phyloP scores from a whole-genome alignment of 2,888 invertebrate genomes.

The Orthosia gracilis region DNA sequence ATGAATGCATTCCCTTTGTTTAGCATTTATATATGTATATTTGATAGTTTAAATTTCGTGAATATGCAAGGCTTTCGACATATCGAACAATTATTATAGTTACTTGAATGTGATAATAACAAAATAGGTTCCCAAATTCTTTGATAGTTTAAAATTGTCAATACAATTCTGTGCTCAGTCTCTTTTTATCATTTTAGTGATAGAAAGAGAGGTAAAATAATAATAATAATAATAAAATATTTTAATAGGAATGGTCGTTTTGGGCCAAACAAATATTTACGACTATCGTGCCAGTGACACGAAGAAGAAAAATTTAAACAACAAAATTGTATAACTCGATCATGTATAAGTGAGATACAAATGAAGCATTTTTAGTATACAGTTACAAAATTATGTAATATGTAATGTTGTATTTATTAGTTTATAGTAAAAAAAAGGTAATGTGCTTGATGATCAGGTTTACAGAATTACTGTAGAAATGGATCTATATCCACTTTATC shows the following conservation, averaged over 20 bases:
- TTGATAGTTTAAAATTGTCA: conserved; percentile 36
- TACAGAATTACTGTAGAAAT: too few species aligned
- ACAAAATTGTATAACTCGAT: conserved; percentile 21
- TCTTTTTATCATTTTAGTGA: conserved; percentile 37
- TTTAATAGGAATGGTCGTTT: conserved; percentile 9
- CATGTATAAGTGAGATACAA: conserved; percentile 49
- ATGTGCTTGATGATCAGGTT: background rate
- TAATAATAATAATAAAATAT: conserved; percentile 18
- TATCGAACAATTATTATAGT: conserved; percentile 46
- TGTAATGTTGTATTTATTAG: conserved; percentile 53
- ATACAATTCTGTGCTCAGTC: conserved; percentile 20
- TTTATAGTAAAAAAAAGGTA: conserved; percentile 19
- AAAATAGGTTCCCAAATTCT: conserved; percentile 50
- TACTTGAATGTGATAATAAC: conserved; percentile 62
- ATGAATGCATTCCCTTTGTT: conserved; percentile 58
- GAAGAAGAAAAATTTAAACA: too few species aligned
- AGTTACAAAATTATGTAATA: conserved; percentile 25
- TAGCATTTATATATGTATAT: conserved; percentile 34
- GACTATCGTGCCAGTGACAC: too few species aligned
- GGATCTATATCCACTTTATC: too few species aligned
- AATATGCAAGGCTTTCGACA: conserved; percentile 53
- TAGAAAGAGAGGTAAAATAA: conserved; percentile 27
- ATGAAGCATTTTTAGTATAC: conserved; percentile 56
- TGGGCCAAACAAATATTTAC: too few species aligned
- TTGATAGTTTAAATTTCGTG: conserved; percentile 30